These are phyloP conservation scores for Terrapene triunguis DNA, from an alignment of 2,113 vertebrate genomes.

Conservation along the genomic window DNA sequence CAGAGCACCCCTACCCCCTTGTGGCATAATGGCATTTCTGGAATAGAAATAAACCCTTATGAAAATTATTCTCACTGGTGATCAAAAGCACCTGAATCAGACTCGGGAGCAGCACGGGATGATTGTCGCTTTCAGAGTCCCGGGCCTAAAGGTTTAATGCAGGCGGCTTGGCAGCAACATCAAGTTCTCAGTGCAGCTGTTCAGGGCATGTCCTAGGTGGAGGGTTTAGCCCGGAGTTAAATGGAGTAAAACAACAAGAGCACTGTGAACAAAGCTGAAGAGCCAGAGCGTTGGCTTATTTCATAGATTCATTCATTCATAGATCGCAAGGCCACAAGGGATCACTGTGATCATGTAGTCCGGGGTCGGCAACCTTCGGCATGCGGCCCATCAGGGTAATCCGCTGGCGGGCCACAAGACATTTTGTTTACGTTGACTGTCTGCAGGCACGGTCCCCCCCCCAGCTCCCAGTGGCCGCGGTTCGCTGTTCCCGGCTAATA, in stretches of 20 bases:
- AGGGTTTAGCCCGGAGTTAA: neutral
- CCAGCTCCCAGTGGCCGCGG: no score
- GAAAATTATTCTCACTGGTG: slow-evolving; percentile 27
- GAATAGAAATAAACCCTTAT: slow-evolving; percentile 56
- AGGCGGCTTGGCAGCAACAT: neutral
- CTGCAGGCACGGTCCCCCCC: no score
- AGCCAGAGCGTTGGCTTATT: neutral
- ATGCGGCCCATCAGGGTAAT: no score
- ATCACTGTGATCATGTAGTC: neutral
- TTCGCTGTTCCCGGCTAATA: no score
- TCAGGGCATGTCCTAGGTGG: neutral
- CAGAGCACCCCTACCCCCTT: slow-evolving; percentile 84
- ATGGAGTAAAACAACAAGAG: neutral
- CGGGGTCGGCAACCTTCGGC: no score
- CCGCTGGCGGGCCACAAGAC: no score
- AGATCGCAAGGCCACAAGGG: neutral
- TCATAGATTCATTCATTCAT: neutral
- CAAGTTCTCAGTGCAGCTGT: neutral
- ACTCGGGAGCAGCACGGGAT: neutral
- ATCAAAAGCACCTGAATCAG: slow-evolving; percentile 40
- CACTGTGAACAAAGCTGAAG: neutral
- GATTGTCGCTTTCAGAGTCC: neutral
- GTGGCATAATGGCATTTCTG: slow-evolving; percentile 75
- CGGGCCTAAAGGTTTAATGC: neutral
- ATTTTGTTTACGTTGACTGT: no score